Evolutionary conservation across 2,797 vertebrate species (phyloP).

Genomic region (Mus minutoides): DNA sequence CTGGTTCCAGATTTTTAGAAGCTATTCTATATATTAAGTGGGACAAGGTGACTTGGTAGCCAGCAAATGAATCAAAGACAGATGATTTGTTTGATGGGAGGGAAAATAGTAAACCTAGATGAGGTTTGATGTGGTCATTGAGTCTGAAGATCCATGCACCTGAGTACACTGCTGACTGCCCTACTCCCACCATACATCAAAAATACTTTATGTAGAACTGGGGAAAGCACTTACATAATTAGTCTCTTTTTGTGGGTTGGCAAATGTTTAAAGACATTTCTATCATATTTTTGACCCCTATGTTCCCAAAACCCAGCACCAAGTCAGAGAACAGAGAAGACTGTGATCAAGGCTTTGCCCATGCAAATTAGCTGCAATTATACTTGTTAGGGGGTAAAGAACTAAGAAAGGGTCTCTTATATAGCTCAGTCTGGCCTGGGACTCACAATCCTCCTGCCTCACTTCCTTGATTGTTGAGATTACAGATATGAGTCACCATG

Average conservation of each 20-base stretch:
- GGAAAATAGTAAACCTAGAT: not conserved
- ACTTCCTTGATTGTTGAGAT: not conserved
- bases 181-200: not conserved
- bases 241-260: not conserved
- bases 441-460: not conserved
- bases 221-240: not conserved
- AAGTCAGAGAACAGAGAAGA: not conserved
- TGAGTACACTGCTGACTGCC: not conserved
- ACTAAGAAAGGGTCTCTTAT: not conserved
- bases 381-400: not conserved
- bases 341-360: constrained; percentile 19
- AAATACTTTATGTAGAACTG: not conserved
- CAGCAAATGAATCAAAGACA: not conserved
- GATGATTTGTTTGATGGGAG: not conserved
- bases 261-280: constrained; percentile 3
- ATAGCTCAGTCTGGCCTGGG: not conserved
- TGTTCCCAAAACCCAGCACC: constrained; percentile 4
- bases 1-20: not conserved
- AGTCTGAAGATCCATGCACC: not conserved
- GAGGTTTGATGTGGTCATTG: not conserved
- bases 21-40: not conserved
- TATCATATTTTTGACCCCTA: not conserved
- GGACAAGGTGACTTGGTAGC: not conserved
- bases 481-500: not conserved
- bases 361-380: constrained; percentile 25